Percentiles rank a stretch among this genome's conserved stretches.
These are phyloP conservation scores for Myopa testacea DNA, from an alignment of 2,888 invertebrate species.

Conservation along the genomic window DNA sequence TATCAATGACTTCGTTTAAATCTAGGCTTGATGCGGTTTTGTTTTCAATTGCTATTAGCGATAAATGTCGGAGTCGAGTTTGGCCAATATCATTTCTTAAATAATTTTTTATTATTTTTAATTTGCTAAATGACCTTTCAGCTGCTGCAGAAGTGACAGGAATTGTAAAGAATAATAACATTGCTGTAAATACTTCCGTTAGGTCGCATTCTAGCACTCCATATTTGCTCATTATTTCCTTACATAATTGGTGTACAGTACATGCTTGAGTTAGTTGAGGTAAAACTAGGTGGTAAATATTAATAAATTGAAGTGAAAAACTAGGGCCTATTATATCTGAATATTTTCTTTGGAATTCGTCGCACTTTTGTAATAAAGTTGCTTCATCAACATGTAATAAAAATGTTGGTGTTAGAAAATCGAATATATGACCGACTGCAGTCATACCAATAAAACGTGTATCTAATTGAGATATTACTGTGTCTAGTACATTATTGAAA, in stretches of 20 bases:
- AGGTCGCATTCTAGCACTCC: conserved; percentile 41
- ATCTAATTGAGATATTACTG: conserved; percentile 7
- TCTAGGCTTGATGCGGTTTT: conserved; percentile 32
- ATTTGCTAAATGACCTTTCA: conserved; percentile 20
- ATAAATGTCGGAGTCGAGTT: conserved; percentile 34
- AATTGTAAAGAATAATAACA: conserved; percentile 38
- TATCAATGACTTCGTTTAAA: conserved; percentile 30
- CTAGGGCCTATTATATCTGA: conserved; percentile 25
- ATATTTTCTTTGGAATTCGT: conserved; percentile 29
- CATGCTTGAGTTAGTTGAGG: conserved; percentile 25
- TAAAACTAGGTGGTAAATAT: conserved; percentile 35
- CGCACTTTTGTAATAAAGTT: conserved; percentile 33
- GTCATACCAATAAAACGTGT: conserved; percentile 3
- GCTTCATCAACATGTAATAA: conserved; percentile 33
- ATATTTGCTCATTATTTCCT: conserved; percentile 32
- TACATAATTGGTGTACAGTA: conserved; percentile 26
- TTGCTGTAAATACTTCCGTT: conserved; percentile 42
- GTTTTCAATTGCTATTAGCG: conserved; percentile 36
- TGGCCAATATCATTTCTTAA: conserved; percentile 36
- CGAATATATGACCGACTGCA: neutral
- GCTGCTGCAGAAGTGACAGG: conserved; percentile 31
- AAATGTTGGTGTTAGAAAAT: conserved; percentile 33
- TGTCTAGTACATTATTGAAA: conserved; percentile 8
- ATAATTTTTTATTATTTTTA: conserved; percentile 19
- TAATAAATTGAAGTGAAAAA: conserved; percentile 37